A percentile compares a stretch with the other conserved stretches of the same genome.
phyloP scores from a whole-genome alignment of 2,888 invertebrate genomes.

The Ornithoptera priamus region DNA sequence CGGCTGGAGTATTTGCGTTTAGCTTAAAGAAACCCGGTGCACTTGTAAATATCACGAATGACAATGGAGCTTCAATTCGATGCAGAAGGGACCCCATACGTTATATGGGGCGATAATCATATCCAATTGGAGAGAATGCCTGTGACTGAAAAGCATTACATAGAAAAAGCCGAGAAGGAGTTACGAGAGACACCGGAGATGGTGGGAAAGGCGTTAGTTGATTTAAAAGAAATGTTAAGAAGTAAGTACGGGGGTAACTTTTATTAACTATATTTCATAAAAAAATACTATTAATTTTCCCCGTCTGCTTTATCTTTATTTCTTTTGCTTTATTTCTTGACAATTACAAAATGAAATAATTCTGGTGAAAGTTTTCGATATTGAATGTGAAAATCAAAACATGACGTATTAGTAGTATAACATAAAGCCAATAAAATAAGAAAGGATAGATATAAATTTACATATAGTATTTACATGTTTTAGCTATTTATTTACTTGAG shows the following conservation, averaged over 20 bases:
- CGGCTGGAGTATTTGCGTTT: constrained; percentile 14
- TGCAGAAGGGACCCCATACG: constrained; percentile 79
- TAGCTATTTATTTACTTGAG: too few species aligned
- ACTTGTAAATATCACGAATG: constrained; percentile 4
- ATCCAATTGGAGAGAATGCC: constrained; percentile 83
- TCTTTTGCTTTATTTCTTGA: too few species aligned
- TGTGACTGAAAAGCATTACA: constrained; percentile 74
- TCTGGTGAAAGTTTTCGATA: too few species aligned
- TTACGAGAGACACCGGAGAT: constrained; percentile 86
- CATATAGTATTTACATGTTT: too few species aligned
- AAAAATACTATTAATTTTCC: too few species aligned
- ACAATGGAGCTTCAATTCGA: constrained; percentile 74
- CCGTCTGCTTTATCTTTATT: too few species aligned
- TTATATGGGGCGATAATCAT: constrained; percentile 80
- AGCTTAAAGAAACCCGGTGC: constrained; percentile 22
- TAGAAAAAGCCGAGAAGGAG: constrained; percentile 84
- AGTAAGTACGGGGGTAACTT: constrained; percentile 54
- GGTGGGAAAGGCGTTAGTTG: constrained; percentile 78
- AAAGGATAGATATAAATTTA: too few species aligned
- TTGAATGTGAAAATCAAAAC: too few species aligned
- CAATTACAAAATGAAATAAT: too few species aligned
- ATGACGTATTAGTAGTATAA: too few species aligned
- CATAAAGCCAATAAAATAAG: too few species aligned
- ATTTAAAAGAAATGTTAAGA: constrained; percentile 79
- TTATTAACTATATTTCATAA: neutral